Evolutionary conservation across 2,888 invertebrate genomes (phyloP).

Genomic region (Pardosa pseudoannulata): DNA sequence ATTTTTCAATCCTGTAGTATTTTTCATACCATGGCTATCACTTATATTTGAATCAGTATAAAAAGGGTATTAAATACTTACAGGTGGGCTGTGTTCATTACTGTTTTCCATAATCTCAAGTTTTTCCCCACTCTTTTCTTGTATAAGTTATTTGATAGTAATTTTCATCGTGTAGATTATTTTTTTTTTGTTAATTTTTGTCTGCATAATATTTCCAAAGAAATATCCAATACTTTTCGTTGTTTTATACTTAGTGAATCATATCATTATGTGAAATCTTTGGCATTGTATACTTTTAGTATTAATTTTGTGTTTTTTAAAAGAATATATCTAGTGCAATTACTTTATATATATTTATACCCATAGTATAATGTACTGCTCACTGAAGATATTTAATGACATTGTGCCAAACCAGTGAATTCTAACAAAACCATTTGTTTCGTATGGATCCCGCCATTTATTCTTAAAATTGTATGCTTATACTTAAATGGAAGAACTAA

Average conservation of each 20-base stretch:
- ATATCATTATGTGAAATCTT: conserved; percentile 62
- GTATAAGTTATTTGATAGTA: conserved; percentile 41
- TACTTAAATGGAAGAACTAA: conserved; percentile 20
- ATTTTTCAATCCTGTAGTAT: conserved; percentile 47
- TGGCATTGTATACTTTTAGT: conserved; percentile 70
- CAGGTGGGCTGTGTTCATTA: conserved; percentile 58
- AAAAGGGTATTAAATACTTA: conserved; percentile 39
- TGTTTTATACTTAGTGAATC: conserved; percentile 65
- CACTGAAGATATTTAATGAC: conserved; percentile 54
- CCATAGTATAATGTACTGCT: conserved; percentile 53
- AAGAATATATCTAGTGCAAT: conserved; percentile 67
- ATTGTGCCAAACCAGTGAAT: conserved; percentile 62
- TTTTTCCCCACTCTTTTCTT: conserved; percentile 45
- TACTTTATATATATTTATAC: conserved; percentile 67
- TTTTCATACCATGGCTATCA: conserved; percentile 18
- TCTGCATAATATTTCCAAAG: conserved; percentile 56
- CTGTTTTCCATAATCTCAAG: conserved; percentile 50
- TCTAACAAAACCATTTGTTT: conserved; percentile 31
- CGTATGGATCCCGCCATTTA: conserved; percentile 48
- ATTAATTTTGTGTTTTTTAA: conserved; percentile 65
- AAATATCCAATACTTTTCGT: conserved; percentile 62
- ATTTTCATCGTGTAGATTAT: conserved; percentile 20
- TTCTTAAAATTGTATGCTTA: conserved; percentile 14
- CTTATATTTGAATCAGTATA: background rate
- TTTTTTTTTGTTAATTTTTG: conserved; percentile 32